Conservation (phyloP, 2,113 vertebrate species). For the Tragelaphus buxtoni region DNA sequence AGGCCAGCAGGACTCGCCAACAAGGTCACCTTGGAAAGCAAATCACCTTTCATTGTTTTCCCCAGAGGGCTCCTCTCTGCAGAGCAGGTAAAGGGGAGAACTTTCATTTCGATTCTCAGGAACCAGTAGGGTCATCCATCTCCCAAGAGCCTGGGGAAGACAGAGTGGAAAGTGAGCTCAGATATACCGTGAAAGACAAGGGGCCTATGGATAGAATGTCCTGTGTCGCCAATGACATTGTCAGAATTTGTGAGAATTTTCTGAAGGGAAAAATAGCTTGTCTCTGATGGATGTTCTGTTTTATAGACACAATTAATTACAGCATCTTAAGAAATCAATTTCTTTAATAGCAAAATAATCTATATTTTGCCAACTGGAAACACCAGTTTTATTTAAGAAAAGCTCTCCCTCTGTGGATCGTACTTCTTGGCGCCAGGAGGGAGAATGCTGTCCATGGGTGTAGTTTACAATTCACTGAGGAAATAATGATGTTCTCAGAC, state of each 20-base stretch:
- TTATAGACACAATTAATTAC: slow-evolving; percentile 51
- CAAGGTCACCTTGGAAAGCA: not conserved
- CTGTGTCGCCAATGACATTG: not conserved
- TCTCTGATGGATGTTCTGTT: slow-evolving; percentile 56
- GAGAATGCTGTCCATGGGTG: accelerated
- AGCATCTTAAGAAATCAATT: slow-evolving; percentile 37
- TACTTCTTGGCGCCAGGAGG: not conserved
- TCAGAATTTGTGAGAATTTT: slow-evolving; percentile 4
- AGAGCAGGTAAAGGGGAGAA: not conserved
- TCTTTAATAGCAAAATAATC: slow-evolving; percentile 37
- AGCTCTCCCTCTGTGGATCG: not conserved
- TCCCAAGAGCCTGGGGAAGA: not conserved
- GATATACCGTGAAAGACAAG: not conserved
- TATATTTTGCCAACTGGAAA: slow-evolving; percentile 43
- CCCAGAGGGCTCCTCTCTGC: no score
- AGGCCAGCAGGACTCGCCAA: not conserved
- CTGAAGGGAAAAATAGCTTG: slow-evolving; percentile 37
- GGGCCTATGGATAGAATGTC: not conserved
- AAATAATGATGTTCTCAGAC: not conserved
- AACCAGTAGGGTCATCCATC: not conserved
- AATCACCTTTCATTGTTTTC: not conserved
- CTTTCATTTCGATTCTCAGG: not conserved
- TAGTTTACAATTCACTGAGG: not conserved
- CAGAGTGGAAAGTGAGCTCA: not conserved
- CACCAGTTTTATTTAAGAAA: not conserved